Evolutionary conservation across 2,113 vertebrate genomes (phyloP).

Genomic region (Rattus norvegicus): GRCr8 NC_086025.1:41295001-41295500

Average conservation of each 20-base stretch:
- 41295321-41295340: background rate
- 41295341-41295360: background rate
- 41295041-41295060: constrained; percentile 7
- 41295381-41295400: background rate
- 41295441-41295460: background rate
- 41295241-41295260: background rate
- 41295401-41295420: background rate
- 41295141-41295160: background rate
- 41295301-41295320: background rate
- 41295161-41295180: background rate
- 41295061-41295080: background rate
- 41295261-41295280: no score
- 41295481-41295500: background rate
- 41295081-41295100: background rate
- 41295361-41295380: background rate
- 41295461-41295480: background rate
- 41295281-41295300: background rate
- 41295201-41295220: background rate
- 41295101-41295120: background rate
- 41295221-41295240: background rate
- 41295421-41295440: background rate
- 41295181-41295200: background rate
- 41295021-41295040: constrained; percentile 11
- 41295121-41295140: background rate
- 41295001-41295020: constrained; percentile 9